Evolutionary conservation across 2,888 invertebrate species (phyloP), one percentile per base, ranked within the genome.

Genomic region (Agonopterix arenella): DNA sequence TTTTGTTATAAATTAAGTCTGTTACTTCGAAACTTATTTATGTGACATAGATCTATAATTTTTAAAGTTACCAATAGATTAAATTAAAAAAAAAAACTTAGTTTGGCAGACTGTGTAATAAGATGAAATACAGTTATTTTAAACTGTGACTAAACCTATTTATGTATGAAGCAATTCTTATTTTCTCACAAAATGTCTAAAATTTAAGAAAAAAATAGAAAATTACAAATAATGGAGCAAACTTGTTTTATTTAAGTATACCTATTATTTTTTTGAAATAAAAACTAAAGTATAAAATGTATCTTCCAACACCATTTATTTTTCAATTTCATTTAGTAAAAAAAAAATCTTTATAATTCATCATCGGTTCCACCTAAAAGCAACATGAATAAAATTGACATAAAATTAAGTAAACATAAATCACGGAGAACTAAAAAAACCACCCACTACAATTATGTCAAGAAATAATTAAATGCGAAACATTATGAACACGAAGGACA

Each of bases 61-160:
- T 63, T 66, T 82, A 48, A 79, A 86, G 89, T 89, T 89, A 89
- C 89, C 89, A 86, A 77, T 88, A 85, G 79, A 68, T 65, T 81
- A 77, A 79, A 76, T 47, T 51, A 62, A 57, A 54, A 56, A 57
- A 54, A 56, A 62, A 64, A 59, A 55, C 42, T 61, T 55, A 61
- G 64, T 56, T 64, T 49, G 59, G 61, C 59, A 57, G 58, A 53
- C 56, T 54, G 49, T 58, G 53, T 53, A 52, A 44, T 48, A 44
- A 60, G 58, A 65, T 68, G 67, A 69, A 61, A 63, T 60, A 54
- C 70, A 80, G 85, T 85, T 85, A 84, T 86, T 84, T 78, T 56
- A 60, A 62, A 72, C 65, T 84, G 68, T 76, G 67, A 77, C 70
- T 64, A 61, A 67, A 68, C 64, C 64, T 78, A 78, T 79, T 78